Evolutionary conservation across 2,888 invertebrate species (phyloP).

Genomic region (Aspidapion aeneum): DNA sequence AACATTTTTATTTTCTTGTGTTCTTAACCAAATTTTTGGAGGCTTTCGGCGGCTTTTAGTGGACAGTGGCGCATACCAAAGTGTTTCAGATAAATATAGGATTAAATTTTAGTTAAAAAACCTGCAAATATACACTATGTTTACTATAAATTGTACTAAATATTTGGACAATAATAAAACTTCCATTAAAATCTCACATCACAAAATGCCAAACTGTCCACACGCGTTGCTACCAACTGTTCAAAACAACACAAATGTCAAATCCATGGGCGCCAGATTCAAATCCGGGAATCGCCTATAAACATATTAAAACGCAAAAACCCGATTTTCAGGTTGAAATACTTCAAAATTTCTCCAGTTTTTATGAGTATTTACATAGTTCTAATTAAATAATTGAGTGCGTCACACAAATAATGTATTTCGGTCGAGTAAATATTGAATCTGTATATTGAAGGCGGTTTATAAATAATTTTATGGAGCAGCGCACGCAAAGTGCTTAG

Average conservation of each 20-base stretch:
- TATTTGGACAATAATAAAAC: slow-evolving; percentile 46
- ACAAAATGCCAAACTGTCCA: slow-evolving; percentile 52
- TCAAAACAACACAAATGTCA: slow-evolving; percentile 31
- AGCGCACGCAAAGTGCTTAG: not conserved
- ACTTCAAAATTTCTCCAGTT: not conserved
- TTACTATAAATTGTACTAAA: slow-evolving; percentile 40
- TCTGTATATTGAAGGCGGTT: not conserved
- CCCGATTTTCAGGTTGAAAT: not conserved
- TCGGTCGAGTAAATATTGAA: not conserved
- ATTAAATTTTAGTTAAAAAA: slow-evolving; percentile 34
- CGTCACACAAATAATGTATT: not conserved
- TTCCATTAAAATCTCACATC: slow-evolving; percentile 49
- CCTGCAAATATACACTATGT: slow-evolving; percentile 41
- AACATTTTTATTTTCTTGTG: slow-evolving; percentile 48
- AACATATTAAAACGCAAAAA: slow-evolving; percentile 16
- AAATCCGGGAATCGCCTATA: slow-evolving; percentile 25
- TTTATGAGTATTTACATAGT: not conserved
- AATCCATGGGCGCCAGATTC: slow-evolving; percentile 32
- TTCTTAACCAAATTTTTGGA: slow-evolving; percentile 49
- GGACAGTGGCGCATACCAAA: slow-evolving; percentile 41
- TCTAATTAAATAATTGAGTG: not conserved
- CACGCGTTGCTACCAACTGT: slow-evolving; percentile 49
- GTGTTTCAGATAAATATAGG: slow-evolving; percentile 37
- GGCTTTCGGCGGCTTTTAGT: slow-evolving; percentile 41
- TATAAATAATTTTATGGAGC: not conserved